Conservation (phyloP, 37 sponge, comb jelly and placozoan species). For the Halisarca cf. caerulea region DNA sequence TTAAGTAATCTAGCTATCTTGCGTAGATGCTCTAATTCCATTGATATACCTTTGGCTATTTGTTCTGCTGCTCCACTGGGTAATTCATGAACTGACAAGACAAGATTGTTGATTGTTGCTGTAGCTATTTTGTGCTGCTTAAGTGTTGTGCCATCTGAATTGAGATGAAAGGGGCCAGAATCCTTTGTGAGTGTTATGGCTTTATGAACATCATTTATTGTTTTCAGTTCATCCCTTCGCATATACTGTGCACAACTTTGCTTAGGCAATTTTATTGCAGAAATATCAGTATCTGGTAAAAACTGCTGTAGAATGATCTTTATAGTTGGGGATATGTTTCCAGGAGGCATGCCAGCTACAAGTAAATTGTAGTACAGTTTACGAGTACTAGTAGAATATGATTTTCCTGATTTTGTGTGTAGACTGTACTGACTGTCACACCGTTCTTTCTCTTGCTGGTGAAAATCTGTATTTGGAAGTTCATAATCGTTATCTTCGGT, state of each 20-base stretch:
- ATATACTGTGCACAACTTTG: neutral
- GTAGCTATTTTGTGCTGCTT: neutral
- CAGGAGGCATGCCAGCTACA: neutral
- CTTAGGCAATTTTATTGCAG: neutral
- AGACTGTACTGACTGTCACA: too few relatives aligned
- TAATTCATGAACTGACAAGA: constrained; percentile 36
- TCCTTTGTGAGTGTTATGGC: neutral
- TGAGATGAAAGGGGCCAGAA: neutral
- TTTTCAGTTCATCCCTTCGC: neutral
- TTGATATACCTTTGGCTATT: constrained; percentile 34
- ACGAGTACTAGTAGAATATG: neutral
- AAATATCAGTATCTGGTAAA: neutral
- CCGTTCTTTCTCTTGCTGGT: too few relatives aligned
- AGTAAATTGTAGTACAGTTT: neutral
- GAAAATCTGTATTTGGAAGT: neutral
- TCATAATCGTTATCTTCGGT: neutral
- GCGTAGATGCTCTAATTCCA: constrained; percentile 36
- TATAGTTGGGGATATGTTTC: neutral
- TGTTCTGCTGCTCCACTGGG: constrained; percentile 27
- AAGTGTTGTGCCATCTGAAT: neutral
- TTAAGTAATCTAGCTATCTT: constrained; percentile 30
- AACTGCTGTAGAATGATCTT: neutral
- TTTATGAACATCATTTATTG: neutral
- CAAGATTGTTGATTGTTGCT: neutral
- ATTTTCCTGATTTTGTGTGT: neutral